Evolutionary conservation across 2,113 vertebrate species (phyloP).

Genomic region (Ammodytes marinus): DNA sequence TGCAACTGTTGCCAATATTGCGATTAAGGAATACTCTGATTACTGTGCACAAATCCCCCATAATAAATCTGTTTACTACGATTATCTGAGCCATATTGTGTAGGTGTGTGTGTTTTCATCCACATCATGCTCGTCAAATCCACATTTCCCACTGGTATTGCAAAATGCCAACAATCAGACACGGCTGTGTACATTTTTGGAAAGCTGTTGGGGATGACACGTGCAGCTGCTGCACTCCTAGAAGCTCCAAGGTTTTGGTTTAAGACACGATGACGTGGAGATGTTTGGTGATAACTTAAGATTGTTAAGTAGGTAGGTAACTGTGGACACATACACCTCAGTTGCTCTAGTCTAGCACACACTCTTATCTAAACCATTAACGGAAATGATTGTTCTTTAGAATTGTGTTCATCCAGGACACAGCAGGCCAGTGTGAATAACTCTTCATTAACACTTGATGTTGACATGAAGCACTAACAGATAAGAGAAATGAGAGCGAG

Average conservation of each 20-base stretch:
- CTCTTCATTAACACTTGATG: conserved; percentile 20
- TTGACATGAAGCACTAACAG: conserved; percentile 11
- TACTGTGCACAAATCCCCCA: conserved; percentile 16
- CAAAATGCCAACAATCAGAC: conserved; percentile 20
- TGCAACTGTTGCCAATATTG: conserved; percentile 37
- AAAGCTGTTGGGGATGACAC: not conserved
- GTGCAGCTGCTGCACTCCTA: conserved; percentile 11
- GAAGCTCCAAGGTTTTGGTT: not conserved
- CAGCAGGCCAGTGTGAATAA: not conserved
- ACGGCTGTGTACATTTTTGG: not conserved
- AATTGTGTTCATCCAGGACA: conserved; percentile 9
- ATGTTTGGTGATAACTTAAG: not conserved
- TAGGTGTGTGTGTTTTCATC: conserved; percentile 24
- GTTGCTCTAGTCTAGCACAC: not conserved
- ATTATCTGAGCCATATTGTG: conserved; percentile 37
- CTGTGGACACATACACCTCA: not conserved
- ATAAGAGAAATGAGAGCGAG: not conserved
- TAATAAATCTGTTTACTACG: conserved; percentile 29
- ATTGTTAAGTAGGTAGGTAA: not conserved
- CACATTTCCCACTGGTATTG: not conserved
- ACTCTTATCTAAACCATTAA: not conserved
- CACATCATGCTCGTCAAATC: conserved; percentile 17
- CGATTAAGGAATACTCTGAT: conserved; percentile 22
- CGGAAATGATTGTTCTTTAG: not conserved
- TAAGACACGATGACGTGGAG: not conserved